Evolutionary conservation across 2,888 invertebrate species (phyloP), one percentile per base, ranked within the genome.

Genomic region (Macrophya annulata): DNA sequence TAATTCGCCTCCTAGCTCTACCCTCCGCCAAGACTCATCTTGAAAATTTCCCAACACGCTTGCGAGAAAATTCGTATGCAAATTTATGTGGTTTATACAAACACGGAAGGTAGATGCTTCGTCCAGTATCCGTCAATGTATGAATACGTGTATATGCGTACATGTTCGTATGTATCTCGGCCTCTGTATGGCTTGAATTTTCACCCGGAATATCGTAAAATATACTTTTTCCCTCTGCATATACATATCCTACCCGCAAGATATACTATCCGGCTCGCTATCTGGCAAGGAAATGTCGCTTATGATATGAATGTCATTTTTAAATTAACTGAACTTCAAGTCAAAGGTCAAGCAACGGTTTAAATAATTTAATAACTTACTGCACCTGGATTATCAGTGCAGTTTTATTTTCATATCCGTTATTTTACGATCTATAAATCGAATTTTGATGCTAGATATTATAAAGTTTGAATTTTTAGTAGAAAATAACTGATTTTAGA

Each of bases 81-180:
- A 85, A 85, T 85, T 85, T 71, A 81, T 72, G 82, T 82, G 82
- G 81, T 71, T 72, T 84, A 43, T 59, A 76, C 74, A 84, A 84
- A 72, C 51, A 59, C 17, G 74, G 59, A 25, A 74, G 17, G 82
- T 77, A 2, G 31, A 40, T 4, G 74, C 43, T 74, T 8, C 74
- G 74, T 43, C 45, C 45, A 45, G 43, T 74, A 55, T 77, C 68
- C 37, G 2, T 17, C 94, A 93, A 89, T 94, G 94, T 89, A 89
- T 94, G 85, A 94, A 94, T 85, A 93, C 31, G 31, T 94, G 88
- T 89, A 88, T 21, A n/a, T n/a, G n/a, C n/a, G n/a, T n/a, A n/a
- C n/a, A n/a, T 92, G 94, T 12, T 15, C 15, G 1, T 68, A 17
- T 6, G 37, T 12, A 17, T 25, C 25, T 62, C 25, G 37, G 68